These are phyloP conservation scores for Drosophila biarmipes DNA, from an alignment of 1,140 invertebrate species.

Conservation along the genomic window DNA sequence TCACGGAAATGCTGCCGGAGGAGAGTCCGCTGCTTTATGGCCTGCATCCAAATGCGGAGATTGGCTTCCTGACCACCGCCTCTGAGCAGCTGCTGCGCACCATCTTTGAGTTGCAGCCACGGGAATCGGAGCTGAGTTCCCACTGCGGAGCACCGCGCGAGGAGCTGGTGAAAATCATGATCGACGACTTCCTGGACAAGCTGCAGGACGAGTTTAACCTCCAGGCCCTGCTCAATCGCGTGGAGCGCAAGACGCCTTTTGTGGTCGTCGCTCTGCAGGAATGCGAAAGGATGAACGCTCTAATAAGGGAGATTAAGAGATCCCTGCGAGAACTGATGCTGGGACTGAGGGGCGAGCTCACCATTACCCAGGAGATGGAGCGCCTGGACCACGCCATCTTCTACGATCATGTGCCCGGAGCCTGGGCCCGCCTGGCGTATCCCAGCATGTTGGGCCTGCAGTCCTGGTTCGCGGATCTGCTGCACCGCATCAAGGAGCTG, in stretches of 20 bases:
- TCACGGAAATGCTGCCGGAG: constrained; percentile 93
- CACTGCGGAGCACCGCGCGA: constrained; percentile 91
- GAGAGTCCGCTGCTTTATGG: constrained; percentile 97
- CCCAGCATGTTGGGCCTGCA: constrained; percentile 93
- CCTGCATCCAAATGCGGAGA: constrained; percentile 97
- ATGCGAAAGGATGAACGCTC: constrained; percentile 96
- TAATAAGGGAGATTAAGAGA: constrained; percentile 92
- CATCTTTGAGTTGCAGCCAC: constrained; percentile 96
- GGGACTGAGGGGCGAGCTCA: constrained; percentile 96
- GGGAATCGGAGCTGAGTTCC: constrained; percentile 91
- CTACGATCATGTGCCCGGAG: constrained; percentile 93
- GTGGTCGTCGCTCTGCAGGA: constrained; percentile 97
- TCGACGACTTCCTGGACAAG: constrained; percentile 96
- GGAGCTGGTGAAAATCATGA: constrained; percentile 92
- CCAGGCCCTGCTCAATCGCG: constrained; percentile 93
- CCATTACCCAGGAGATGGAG: constrained; percentile 97
- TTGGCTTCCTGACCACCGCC: constrained; percentile 95
- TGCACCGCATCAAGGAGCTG: constrained; percentile 92
- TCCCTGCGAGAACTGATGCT: constrained; percentile 94
- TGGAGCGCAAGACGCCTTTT: constrained; percentile 96
- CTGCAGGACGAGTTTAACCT: constrained; percentile 96
- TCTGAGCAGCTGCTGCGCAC: constrained; percentile 95
- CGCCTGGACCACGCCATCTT: constrained; percentile 92
- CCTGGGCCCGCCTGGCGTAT: constrained; percentile 94
- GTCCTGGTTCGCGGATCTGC: constrained; percentile 95